Conservation (phyloP, 2,797 vertebrate species). For the Chloroceryle inda region DNA sequence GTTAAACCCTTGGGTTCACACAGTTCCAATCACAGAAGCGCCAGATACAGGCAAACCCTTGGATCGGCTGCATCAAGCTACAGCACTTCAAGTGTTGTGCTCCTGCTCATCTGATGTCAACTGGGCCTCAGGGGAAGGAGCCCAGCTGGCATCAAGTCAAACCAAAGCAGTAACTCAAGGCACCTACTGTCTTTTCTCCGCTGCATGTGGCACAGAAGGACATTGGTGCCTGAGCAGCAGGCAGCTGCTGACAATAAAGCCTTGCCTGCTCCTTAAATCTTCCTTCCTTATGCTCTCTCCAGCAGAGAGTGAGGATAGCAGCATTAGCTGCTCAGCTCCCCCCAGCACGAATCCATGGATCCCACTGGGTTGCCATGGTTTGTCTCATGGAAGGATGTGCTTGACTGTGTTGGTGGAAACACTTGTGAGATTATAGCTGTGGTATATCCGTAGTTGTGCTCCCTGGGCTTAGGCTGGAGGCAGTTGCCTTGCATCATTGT, state of each 20-base stretch:
- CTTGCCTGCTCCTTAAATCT: background rate
- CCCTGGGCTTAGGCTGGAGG: background rate
- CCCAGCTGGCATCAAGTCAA: background rate
- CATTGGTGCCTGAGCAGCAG: background rate
- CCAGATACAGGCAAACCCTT: background rate
- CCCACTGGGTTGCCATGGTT: constrained; percentile 53
- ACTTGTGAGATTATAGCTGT: background rate
- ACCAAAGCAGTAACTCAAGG: background rate
- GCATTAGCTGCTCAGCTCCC: background rate
- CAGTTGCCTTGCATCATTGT: background rate
- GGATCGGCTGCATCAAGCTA: background rate
- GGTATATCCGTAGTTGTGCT: background rate
- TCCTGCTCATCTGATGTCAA: fast-evolving
- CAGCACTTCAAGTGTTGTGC: background rate
- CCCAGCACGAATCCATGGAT: background rate
- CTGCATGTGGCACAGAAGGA: background rate
- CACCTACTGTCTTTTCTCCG: background rate
- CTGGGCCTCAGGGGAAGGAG: background rate
- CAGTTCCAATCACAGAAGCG: background rate
- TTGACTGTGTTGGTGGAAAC: background rate
- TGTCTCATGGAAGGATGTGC: background rate
- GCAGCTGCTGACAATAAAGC: constrained; percentile 2
- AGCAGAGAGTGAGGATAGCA: background rate
- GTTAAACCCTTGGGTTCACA: background rate
- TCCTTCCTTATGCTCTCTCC: constrained; percentile 15